These are phyloP conservation scores for Hystrix cristata DNA, from an alignment of 2,113 vertebrate species.

Conservation along the genomic window DNA sequence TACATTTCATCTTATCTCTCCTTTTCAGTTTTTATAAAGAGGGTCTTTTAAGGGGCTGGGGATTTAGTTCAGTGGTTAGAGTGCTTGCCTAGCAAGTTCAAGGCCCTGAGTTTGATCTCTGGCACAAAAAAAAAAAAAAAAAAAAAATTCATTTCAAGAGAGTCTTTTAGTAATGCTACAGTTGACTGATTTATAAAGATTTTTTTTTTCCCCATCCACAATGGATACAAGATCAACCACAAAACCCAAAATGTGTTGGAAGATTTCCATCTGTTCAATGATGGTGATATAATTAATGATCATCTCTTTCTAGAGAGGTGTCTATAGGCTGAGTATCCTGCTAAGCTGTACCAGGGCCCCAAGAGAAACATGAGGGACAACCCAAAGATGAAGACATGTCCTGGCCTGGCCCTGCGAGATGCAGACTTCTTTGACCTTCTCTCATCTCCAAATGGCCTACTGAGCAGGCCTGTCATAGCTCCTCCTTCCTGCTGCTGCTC, in stretches of 20 bases:
- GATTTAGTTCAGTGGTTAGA: too few relatives aligned
- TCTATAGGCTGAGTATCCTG: background rate
- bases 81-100: too few relatives aligned
- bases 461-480: background rate
- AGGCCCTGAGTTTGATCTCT: too few relatives aligned
- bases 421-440: background rate
- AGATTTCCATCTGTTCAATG: background rate
- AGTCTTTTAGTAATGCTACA: background rate
- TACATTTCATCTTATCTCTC: background rate
- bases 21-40: conserved; percentile 28
- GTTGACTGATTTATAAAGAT: background rate
- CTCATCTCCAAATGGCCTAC: background rate
- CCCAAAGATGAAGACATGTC: background rate
- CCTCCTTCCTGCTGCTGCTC: background rate
- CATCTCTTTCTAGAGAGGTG: background rate
- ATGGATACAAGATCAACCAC: background rate
- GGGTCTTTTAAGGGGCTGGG: background rate
- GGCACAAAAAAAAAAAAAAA: too few relatives aligned
- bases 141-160: background rate
- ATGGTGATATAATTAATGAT: background rate
- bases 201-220: background rate
- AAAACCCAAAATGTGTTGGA: background rate
- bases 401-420: background rate
- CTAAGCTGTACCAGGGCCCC: background rate
- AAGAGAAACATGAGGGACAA: background rate